Conservation (phyloP, 37 sponge, comb jelly and placozoan genomes). For the Beroe ovata region DNA sequence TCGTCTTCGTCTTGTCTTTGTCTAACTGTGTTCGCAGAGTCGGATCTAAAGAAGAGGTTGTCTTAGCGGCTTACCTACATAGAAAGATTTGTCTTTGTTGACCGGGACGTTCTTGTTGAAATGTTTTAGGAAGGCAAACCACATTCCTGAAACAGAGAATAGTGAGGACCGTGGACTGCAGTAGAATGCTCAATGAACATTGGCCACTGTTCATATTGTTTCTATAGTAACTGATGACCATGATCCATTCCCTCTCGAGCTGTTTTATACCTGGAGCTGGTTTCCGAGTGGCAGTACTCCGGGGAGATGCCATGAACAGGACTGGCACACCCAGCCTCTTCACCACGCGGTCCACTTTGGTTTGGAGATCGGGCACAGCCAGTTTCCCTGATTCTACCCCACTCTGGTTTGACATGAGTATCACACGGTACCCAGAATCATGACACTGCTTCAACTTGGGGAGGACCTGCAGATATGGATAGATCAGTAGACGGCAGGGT, state of each 20-base stretch:
- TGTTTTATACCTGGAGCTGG: constrained; percentile 67
- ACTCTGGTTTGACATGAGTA: constrained; percentile 18
- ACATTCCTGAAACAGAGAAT: constrained; percentile 80
- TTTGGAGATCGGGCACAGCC: background rate
- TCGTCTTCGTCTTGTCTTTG: no score
- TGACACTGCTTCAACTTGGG: constrained; percentile 1
- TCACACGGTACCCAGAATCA: background rate
- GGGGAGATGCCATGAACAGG: constrained; percentile 6
- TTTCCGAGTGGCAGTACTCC: constrained; percentile 13
- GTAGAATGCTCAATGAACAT: no score
- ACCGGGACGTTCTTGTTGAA: constrained; percentile 69
- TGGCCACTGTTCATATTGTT: no score
- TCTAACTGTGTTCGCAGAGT: no score
- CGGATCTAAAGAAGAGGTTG: no score
- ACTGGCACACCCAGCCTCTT: constrained; percentile 18
- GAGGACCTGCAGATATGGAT: background rate
- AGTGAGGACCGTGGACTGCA: no score
- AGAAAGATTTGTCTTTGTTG: constrained; percentile 71
- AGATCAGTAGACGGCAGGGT: no score
- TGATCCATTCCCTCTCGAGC: no score
- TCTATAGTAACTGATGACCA: no score
- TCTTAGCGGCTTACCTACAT: constrained; percentile 79
- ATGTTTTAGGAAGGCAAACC: constrained; percentile 72
- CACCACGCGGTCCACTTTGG: constrained; percentile 3
- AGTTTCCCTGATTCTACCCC: background rate